Evolutionary conservation across 2,888 invertebrate genomes (phyloP).

Genomic region (Drosophila melanosoma): DNA sequence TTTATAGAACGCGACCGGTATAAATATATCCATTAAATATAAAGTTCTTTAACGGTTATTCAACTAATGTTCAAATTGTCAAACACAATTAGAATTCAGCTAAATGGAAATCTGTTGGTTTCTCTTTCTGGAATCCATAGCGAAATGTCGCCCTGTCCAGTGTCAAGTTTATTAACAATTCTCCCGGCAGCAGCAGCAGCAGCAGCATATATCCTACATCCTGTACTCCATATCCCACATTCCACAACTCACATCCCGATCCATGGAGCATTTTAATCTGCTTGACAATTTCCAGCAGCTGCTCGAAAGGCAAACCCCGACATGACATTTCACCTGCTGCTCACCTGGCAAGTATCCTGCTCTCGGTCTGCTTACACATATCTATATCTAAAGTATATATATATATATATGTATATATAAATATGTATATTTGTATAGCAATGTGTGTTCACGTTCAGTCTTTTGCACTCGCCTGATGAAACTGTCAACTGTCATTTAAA

Average conservation of each 20-base stretch:
- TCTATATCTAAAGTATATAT: conserved; percentile 3
- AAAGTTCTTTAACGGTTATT: background rate
- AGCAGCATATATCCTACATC: conserved; percentile 9
- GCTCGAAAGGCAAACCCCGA: conserved; percentile 45
- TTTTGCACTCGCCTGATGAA: conserved; percentile 63
- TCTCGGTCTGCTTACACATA: conserved; percentile 1
- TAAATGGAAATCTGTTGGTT: conserved; percentile 3
- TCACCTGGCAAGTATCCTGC: conserved; percentile 65
- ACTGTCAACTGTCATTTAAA: conserved; percentile 80
- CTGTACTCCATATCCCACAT: background rate
- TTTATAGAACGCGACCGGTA: too few species aligned
- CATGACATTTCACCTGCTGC: conserved; percentile 70
- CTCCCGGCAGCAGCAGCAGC: background rate
- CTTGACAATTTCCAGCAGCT: conserved; percentile 47
- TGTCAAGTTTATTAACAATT: conserved; percentile 37
- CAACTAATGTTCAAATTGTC: background rate
- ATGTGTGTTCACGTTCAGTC: conserved; percentile 49
- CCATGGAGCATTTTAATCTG: conserved; percentile 42
- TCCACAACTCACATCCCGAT: background rate
- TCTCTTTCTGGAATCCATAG: conserved; percentile 5
- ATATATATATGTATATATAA: background rate
- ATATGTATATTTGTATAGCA: conserved; percentile 9
- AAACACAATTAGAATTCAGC: conserved; percentile 5
- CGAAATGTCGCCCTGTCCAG: background rate
- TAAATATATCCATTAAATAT: background rate